A percentile compares a stretch with the other conserved stretches of the same genome.
These are phyloP conservation scores for Chorisops tibialis DNA, from an alignment of 2,888 invertebrate species.

Conservation along the genomic window DNA sequence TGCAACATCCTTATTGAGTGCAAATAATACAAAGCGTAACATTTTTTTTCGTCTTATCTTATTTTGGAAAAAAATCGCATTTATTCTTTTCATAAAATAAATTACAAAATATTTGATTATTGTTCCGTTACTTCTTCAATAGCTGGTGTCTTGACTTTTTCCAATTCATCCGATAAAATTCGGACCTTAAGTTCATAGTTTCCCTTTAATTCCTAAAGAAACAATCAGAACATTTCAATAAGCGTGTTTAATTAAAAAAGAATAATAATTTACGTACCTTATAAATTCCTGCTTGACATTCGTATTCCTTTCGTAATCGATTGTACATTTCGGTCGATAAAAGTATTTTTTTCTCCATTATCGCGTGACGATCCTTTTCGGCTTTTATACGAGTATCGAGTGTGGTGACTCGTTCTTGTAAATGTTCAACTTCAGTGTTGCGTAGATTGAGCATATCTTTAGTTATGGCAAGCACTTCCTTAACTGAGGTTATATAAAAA, in stretches of 20 bases:
- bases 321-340: conserved; percentile 70
- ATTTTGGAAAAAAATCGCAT: no score
- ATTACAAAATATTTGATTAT: no score
- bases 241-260: background rate
- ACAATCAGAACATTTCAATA: background rate
- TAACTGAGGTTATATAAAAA: no score
- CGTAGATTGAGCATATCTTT: conserved; percentile 76
- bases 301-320: conserved; percentile 73
- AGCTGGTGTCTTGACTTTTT: conserved; percentile 31
- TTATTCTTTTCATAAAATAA: no score
- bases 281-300: conserved; percentile 71
- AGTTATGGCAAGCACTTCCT: conserved; percentile 77
- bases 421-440: conserved; percentile 73
- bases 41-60: no score
- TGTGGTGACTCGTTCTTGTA: conserved; percentile 66
- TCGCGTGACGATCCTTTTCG: conserved; percentile 67
- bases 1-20: no score
- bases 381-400: conserved; percentile 68
- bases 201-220: conserved; percentile 58
- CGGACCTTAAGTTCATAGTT: conserved; percentile 66
- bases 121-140: background rate
- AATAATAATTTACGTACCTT: conserved; percentile 50
- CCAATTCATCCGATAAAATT: conserved; percentile 41
- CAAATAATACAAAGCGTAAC: no score
- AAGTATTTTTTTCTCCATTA: conserved; percentile 68